These are phyloP conservation scores for Priocnemis perturbator DNA, from an alignment of 2,888 invertebrate genomes.

Conservation along the genomic window DNA sequence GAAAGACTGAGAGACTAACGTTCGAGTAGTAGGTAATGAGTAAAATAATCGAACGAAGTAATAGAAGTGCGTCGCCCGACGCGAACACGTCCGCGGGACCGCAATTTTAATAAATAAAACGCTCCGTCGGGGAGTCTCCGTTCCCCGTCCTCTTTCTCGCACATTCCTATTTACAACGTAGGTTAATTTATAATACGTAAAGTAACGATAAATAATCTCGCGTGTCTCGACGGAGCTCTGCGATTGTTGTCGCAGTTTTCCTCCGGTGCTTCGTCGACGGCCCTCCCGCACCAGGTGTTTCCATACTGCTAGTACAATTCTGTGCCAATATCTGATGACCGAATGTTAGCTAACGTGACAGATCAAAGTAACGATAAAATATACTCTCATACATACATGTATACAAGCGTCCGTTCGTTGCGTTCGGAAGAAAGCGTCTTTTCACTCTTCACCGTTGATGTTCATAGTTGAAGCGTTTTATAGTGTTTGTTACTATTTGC, in stretches of 20 bases:
- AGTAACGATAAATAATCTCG: conserved; percentile 31
- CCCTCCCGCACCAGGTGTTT: conserved; percentile 52
- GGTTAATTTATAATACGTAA: conserved; percentile 53
- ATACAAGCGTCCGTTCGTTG: neutral
- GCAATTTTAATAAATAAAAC: conserved; percentile 26
- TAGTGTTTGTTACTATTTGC: no score
- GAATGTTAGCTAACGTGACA: conserved; percentile 49
- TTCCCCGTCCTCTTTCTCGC: conserved; percentile 30
- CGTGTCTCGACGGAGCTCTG: conserved; percentile 5
- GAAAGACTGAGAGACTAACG: conserved; percentile 68
- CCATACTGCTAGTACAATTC: conserved; percentile 70
- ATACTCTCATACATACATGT: conserved; percentile 33
- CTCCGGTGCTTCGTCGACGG: neutral
- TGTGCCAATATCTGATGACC: conserved; percentile 70
- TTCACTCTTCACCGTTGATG: no score
- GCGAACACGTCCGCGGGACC: no score
- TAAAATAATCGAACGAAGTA: conserved; percentile 27
- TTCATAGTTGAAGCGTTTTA: no score
- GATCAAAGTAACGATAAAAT: conserved; percentile 40
- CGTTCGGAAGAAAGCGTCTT: no score
- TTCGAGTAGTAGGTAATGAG: conserved; percentile 54
- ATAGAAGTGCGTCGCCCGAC: neutral
- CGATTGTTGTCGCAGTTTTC: no score
- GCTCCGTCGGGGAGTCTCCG: conserved; percentile 9
- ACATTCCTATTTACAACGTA: conserved; percentile 56